phyloP scores from a whole-genome alignment of 2,797 vertebrate genomes.

The Geotrypetes seraphini region DNA sequence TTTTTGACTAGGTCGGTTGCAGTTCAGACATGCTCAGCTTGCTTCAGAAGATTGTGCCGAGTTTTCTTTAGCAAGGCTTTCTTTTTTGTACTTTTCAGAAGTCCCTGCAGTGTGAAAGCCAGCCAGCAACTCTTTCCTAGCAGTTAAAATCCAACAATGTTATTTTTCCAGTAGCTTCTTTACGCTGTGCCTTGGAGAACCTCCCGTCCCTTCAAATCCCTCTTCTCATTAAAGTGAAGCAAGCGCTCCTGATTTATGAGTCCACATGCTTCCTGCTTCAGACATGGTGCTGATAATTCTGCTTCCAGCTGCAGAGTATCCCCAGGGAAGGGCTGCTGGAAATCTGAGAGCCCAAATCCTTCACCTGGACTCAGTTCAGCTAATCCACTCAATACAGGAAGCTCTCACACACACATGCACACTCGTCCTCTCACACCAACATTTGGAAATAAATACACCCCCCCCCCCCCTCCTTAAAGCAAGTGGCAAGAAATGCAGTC shows the following conservation, averaged over 20 bases:
- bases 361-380: not conserved
- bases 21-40: too few species aligned
- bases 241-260: constrained; percentile 32
- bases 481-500: too few species aligned
- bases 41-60: too few species aligned
- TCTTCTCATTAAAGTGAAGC: not conserved
- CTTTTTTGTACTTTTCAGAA: too few species aligned
- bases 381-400: constrained; percentile 12
- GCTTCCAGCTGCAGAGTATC: constrained; percentile 32
- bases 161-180: constrained; percentile 30
- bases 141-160: constrained; percentile 7
- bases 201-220: constrained; percentile 1
- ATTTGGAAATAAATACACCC: too few species aligned
- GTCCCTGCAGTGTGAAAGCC: too few species aligned
- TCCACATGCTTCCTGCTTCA: constrained; percentile 30
- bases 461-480: too few species aligned
- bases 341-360: not conserved
- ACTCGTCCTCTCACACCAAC: too few species aligned
- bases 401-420: too few species aligned
- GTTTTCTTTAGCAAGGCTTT: too few species aligned
- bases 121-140: not conserved
- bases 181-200: constrained; percentile 28
- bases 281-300: constrained; percentile 30
- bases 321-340: not conserved
- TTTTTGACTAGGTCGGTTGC: too few species aligned